These are phyloP conservation scores for Nematopogon swammerdamellus DNA, from an alignment of 2,888 invertebrate genomes.

Conservation along the genomic window DNA sequence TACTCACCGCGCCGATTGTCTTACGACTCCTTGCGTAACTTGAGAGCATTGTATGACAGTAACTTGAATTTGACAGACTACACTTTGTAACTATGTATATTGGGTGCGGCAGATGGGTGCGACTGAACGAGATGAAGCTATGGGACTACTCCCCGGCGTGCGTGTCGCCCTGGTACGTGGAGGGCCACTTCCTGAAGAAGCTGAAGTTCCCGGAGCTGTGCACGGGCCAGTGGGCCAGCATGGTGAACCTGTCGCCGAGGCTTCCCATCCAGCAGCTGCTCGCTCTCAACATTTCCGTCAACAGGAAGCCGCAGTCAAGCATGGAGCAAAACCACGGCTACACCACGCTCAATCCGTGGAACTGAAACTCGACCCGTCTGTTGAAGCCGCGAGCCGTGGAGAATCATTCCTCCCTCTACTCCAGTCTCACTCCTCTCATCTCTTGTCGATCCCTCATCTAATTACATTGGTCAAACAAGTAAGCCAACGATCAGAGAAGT, in stretches of 20 bases:
- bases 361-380: too few relatives aligned
- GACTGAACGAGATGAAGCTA: slow-evolving; percentile 62
- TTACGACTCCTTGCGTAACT: too few relatives aligned
- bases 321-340: slow-evolving; percentile 45
- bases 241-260: slow-evolving; percentile 66
- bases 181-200: slow-evolving; percentile 64
- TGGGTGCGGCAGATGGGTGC: slow-evolving; percentile 70
- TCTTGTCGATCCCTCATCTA: too few relatives aligned
- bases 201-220: slow-evolving; percentile 71
- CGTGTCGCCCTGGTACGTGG: slow-evolving; percentile 68
- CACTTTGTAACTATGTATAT: too few relatives aligned
- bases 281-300: slow-evolving; percentile 46
- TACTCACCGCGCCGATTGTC: too few relatives aligned
- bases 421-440: too few relatives aligned
- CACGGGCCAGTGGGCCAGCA: slow-evolving; percentile 76
- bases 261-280: slow-evolving; percentile 56
- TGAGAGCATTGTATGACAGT: too few relatives aligned
- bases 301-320: slow-evolving; percentile 46
- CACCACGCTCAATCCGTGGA: slow-evolving; percentile 35
- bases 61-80: too few relatives aligned
- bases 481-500: too few relatives aligned
- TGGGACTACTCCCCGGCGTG: slow-evolving; percentile 71
- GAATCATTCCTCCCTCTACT: too few relatives aligned
- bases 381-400: too few relatives aligned
- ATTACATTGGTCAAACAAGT: too few relatives aligned